Base-by-base conservation (phyloP, 2,797 vertebrate genomes). In the Mallotus villosus region DNA sequence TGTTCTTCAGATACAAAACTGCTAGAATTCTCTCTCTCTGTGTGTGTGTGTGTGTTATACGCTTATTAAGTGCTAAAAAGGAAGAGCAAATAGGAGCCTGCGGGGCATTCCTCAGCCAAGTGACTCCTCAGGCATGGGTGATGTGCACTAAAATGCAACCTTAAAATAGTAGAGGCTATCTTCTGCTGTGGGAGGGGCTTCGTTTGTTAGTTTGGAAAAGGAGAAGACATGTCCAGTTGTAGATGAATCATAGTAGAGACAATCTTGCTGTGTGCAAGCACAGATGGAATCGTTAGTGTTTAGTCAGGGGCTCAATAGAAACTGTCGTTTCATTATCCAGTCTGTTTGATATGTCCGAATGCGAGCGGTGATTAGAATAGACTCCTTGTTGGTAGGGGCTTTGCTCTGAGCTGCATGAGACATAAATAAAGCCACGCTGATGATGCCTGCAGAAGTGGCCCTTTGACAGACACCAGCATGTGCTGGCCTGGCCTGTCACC, bases 391-490 rank as follows among this genome's bases (percentile, higher is more conserved):
- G 78, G 81, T 80, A 53, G 70, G 78, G 75, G 82, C 73, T 60
- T 77, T 85, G 71, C 79, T 78, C 69, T 72, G 82, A 86, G 86
- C 82, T 81, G 78, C 90, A 82, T 80, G 81, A 87, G 93, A 92
- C 91, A 92, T 91, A 92, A 91, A 83, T 93, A 91, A 91, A 92
- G 92, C 86, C 86, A 87, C 91, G 89, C 89, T 94, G 92, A 94
- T 92, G 92, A 94, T 95, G 95, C 88, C 92, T 92, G 93, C 94
- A 95, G 91, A 94, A 93, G 90, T 90, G 84, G 79, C 79, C 77
- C 82, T 94, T 96, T 99, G 98, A 99, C 88, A 85, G 98, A 99
- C 97, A 97, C 91, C 82, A 94, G 81, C 98, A 99, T 94, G 90
- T 99, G 98, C 83, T 77, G 73, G 75, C 59, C 78, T 80, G 77